Evolutionary conservation across 1,140 invertebrate species (phyloP).

Genomic region (Drosophila trapezifrons): DNA sequence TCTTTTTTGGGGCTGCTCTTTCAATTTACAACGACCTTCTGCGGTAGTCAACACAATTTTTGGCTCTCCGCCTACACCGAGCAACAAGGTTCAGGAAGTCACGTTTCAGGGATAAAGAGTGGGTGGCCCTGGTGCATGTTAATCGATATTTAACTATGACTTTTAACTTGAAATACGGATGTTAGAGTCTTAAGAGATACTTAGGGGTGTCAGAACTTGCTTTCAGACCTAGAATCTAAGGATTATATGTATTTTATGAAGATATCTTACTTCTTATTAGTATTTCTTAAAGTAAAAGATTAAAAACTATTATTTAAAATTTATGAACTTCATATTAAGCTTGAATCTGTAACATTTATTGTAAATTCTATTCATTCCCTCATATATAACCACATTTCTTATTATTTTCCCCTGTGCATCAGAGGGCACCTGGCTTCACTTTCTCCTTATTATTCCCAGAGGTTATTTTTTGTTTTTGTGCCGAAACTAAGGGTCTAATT

Average conservation of each 20-base stretch:
- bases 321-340: no score
- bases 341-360: no score
- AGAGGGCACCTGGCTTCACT: constrained; percentile 3
- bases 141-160: constrained; percentile 10
- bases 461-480: constrained; percentile 12
- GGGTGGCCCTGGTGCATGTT: neutral
- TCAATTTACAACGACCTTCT: constrained; percentile 66
- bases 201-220: no score
- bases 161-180: neutral
- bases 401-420: neutral
- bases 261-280: no score
- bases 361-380: neutral
- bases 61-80: constrained; percentile 39
- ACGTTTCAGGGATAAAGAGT: constrained; percentile 10
- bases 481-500: constrained; percentile 11
- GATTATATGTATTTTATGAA: neutral
- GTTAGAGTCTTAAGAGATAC: no score
- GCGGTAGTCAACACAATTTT: constrained; percentile 47
- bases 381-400: no score
- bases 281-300: neutral
- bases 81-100: constrained; percentile 61
- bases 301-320: neutral
- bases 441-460: constrained; percentile 20
- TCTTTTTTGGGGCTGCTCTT: constrained; percentile 47
- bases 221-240: neutral